Percentiles rank a stretch among this genome's conserved stretches.
Evolutionary conservation across 2,888 invertebrate genomes (phyloP).

Genomic region (Tinea trinotella): DNA sequence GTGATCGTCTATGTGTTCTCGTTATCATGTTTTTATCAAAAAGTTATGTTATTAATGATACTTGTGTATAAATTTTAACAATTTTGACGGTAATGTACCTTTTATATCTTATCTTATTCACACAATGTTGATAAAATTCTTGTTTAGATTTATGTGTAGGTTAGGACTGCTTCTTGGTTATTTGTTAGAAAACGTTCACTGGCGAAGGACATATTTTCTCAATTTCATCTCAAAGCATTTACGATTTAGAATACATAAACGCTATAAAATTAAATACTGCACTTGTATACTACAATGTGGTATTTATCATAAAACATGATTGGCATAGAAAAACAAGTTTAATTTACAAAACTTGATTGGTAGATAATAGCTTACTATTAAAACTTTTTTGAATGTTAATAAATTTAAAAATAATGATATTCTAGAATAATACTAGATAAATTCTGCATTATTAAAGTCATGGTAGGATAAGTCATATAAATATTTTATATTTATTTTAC

Average conservation of each 20-base stretch:
- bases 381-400: no score
- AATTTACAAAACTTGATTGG: neutral
- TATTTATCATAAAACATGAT: neutral
- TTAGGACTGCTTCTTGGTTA: slow-evolving; percentile 4
- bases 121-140: slow-evolving; percentile 35
- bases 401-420: no score
- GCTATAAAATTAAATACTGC: neutral
- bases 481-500: no score
- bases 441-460: no score
- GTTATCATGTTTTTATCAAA: slow-evolving; percentile 70
- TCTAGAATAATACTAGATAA: no score
- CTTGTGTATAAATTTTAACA: slow-evolving; percentile 49
- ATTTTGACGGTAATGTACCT: slow-evolving; percentile 59
- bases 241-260: no score
- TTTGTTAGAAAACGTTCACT: neutral
- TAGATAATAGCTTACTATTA: neutral
- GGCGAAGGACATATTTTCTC: neutral
- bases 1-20: slow-evolving; percentile 44
- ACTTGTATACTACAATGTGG: neutral
- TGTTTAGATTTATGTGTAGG: slow-evolving; percentile 31
- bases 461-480: no score
- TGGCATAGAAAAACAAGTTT: neutral
- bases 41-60: slow-evolving; percentile 56
- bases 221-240: neutral
- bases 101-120: slow-evolving; percentile 50